These are phyloP conservation scores for Tolmerus cingulatus DNA, from an alignment of 2,888 invertebrate genomes.

Conservation along the genomic window DNA sequence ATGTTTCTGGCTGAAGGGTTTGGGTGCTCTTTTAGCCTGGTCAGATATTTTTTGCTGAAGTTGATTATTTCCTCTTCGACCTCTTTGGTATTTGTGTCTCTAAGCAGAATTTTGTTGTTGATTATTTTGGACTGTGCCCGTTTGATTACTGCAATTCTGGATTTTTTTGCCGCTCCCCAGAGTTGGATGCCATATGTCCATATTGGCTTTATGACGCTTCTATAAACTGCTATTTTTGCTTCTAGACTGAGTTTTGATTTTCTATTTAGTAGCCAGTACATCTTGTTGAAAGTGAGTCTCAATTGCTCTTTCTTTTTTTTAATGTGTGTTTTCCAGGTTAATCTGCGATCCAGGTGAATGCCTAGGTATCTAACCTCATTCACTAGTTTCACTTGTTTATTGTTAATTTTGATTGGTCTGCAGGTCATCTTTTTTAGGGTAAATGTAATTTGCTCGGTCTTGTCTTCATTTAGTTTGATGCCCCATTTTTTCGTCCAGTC, in stretches of 20 bases:
- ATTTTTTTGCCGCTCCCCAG: neutral
- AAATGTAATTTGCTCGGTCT: neutral
- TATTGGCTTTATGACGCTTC: neutral
- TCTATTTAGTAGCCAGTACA: neutral
- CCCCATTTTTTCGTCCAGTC: neutral
- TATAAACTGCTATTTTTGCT: too few species aligned
- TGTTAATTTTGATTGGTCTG: neutral
- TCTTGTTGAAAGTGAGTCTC: neutral
- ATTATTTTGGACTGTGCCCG: neutral
- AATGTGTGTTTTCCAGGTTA: neutral
- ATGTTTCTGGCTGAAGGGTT: too few species aligned
- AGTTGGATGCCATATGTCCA: too few species aligned
- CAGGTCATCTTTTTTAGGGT: neutral
- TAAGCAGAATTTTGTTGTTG: too few species aligned
- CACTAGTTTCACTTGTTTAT: neutral
- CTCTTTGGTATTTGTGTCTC: too few species aligned
- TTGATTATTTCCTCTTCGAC: neutral
- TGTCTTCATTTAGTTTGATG: neutral
- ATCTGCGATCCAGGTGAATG: too few species aligned
- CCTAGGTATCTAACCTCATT: too few species aligned
- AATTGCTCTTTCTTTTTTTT: neutral
- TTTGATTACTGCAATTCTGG: neutral
- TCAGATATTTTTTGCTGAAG: neutral
- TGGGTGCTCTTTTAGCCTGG: too few species aligned
- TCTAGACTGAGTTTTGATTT: too few species aligned